These are phyloP conservation scores for Rissa tridactyla DNA, from an alignment of 2,113 vertebrate species.

Conservation along the genomic window DNA sequence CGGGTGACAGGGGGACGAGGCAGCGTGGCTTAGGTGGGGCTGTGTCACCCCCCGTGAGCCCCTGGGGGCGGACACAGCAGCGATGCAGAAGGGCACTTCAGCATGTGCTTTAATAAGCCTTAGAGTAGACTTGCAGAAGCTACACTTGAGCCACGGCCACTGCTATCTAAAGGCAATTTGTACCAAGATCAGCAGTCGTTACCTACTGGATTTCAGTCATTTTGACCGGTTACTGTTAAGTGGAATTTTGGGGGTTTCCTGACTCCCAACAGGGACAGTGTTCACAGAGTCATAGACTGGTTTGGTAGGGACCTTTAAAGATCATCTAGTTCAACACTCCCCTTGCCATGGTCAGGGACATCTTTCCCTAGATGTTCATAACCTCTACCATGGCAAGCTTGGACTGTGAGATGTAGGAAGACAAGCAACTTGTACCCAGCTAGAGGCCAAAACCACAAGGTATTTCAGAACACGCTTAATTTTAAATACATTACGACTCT, in stretches of 20 bases:
- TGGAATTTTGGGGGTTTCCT: not conserved
- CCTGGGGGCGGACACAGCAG: not conserved
- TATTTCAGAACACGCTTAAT: not conserved
- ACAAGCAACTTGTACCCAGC: not conserved
- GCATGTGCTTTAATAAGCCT: rapidly evolving
- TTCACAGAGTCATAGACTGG: not conserved
- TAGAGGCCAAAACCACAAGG: not conserved
- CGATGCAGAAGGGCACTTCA: not conserved
- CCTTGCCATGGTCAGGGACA: not conserved
- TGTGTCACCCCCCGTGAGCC: not conserved
- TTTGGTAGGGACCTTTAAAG: not conserved
- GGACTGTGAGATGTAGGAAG: not conserved
- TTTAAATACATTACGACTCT: not conserved
- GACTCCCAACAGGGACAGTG: not conserved
- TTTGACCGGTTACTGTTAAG: not conserved
- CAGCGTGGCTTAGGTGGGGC: rapidly evolving
- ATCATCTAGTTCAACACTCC: not conserved
- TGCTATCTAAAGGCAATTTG: not conserved
- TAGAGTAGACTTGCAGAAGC: not conserved
- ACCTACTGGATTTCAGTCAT: not conserved
- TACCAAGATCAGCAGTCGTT: not conserved
- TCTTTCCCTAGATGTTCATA: not conserved
- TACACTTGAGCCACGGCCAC: not conserved
- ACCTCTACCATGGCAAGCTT: not conserved
- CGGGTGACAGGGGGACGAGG: no score